phyloP scores from a whole-genome alignment of 2,797 vertebrate species.

The Enteromius mattozi region DNA sequence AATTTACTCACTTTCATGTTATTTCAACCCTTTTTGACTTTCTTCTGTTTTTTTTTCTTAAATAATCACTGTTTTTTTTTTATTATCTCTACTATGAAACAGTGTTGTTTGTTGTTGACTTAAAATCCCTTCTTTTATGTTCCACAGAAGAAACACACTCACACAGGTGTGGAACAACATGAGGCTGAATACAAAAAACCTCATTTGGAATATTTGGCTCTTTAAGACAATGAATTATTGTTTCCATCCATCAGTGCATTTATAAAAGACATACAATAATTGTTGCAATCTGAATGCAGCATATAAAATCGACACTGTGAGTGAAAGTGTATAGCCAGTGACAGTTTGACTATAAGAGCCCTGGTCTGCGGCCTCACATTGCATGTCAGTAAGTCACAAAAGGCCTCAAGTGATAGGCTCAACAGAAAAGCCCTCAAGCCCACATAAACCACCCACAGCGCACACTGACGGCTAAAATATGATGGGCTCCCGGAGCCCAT shows the following conservation, averaged over 20 bases:
- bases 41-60: background rate
- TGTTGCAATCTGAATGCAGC: background rate
- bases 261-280: slow-evolving; percentile 15
- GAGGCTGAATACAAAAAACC: background rate
- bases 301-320: slow-evolving; percentile 33
- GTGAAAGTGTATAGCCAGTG: slow-evolving; percentile 34
- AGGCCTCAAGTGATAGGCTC: slow-evolving; percentile 75
- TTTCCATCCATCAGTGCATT: background rate
- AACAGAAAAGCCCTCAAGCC: slow-evolving; percentile 80
- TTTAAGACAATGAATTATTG: background rate
- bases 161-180: background rate
- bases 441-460: slow-evolving; percentile 79
- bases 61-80: background rate
- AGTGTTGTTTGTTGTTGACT: background rate
- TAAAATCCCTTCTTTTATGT: background rate
- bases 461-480: slow-evolving; percentile 82
- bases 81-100: background rate
- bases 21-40: background rate
- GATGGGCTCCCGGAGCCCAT: slow-evolving; percentile 78
- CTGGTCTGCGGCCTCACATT: slow-evolving; percentile 63
- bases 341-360: slow-evolving; percentile 55
- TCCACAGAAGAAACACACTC: background rate
- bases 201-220: background rate
- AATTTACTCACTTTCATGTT: background rate
- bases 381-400: slow-evolving; percentile 73